Conservation (phyloP, 2,888 invertebrate species). For the Vannuccia rotundouncinata region DNA sequence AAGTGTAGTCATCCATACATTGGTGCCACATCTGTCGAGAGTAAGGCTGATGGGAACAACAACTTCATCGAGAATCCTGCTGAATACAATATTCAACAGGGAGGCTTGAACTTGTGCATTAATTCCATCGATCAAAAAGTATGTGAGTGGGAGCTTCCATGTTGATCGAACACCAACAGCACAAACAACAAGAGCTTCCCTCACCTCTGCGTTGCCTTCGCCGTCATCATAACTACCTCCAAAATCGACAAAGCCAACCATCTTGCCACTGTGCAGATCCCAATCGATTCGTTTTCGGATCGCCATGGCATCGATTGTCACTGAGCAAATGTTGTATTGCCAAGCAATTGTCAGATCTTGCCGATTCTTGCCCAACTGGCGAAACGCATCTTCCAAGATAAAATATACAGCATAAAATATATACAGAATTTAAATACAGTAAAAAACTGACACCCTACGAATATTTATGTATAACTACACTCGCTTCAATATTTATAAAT, state of each 20-base stretch:
- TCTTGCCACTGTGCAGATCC: neutral
- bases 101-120: neutral
- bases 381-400: no score
- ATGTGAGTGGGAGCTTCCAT: conserved; percentile 20
- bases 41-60: neutral
- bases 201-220: neutral
- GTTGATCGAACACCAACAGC: conserved; percentile 25
- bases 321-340: neutral
- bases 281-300: neutral
- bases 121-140: neutral
- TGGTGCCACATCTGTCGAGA: no score
- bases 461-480: no score
- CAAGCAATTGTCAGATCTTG: no score
- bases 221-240: neutral
- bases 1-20: no score
- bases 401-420: no score
- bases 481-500: no score
- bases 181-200: conserved; percentile 4
- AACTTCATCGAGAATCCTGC: neutral
- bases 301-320: neutral
- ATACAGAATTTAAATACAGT: no score
- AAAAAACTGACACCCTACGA: no score
- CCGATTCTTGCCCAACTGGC: no score
- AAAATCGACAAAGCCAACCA: neutral
- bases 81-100: neutral